Evolutionary conservation across 2,113 vertebrate genomes (phyloP).

Genomic region (Rattus rattus): DNA sequence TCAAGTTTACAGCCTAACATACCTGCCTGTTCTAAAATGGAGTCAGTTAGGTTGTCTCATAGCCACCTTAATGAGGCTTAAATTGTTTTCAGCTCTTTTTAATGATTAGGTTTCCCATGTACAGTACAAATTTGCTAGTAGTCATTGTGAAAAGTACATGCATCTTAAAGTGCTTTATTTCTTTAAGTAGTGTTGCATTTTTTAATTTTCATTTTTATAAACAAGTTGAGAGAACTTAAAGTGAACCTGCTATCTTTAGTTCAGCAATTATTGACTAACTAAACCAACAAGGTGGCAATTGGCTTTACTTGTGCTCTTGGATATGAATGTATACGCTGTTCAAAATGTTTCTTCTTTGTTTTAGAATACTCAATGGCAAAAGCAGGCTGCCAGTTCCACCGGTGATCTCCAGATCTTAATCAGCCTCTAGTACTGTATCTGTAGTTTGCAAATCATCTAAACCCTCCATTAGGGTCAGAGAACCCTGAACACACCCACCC

Average conservation of each 20-base stretch:
- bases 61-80: background rate
- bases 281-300: background rate
- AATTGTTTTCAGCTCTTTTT: background rate
- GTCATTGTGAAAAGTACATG: background rate
- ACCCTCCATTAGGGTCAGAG: too few relatives aligned
- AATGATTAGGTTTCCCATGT: background rate
- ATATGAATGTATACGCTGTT: background rate
- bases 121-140: background rate
- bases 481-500: background rate
- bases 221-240: slow-evolving; percentile 13
- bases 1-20: too few relatives aligned
- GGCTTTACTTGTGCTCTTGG: slow-evolving; percentile 17
- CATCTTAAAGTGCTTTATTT: background rate
- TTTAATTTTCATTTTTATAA: background rate
- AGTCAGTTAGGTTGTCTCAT: too few relatives aligned
- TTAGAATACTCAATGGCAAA: background rate
- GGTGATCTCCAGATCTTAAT: background rate
- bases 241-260: background rate
- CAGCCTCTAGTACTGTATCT: background rate
- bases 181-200: background rate
- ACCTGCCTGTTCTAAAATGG: too few relatives aligned
- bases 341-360: background rate
- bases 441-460: background rate
- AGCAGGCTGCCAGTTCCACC: accelerated
- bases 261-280: background rate